A percentile compares a stretch with the other conserved stretches of the same genome.
phyloP scores from a whole-genome alignment of 2,797 vertebrate genomes.

The Gobio occitaniae region DNA sequence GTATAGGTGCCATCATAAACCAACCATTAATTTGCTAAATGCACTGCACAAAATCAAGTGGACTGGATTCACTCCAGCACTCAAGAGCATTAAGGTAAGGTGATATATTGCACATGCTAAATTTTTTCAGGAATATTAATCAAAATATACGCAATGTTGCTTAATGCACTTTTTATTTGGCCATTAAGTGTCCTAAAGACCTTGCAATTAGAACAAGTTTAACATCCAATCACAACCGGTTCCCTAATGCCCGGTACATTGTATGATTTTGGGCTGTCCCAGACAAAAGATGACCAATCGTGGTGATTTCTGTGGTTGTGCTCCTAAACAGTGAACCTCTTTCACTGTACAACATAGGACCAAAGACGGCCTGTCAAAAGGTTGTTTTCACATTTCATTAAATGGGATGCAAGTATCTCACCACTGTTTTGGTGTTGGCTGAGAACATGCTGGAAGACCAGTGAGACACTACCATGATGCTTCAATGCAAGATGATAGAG shows the following conservation, averaged over 20 bases:
- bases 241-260: background rate
- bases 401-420: slow-evolving; percentile 44
- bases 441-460: slow-evolving; percentile 67
- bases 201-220: background rate
- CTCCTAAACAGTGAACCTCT: too few species aligned
- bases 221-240: background rate
- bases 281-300: too few species aligned
- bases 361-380: background rate
- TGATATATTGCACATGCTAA: background rate
- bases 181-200: background rate
- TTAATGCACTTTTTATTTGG: background rate
- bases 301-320: too few species aligned
- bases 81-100: background rate
- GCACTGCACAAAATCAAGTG: background rate
- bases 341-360: too few species aligned
- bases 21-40: background rate
- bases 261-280: too few species aligned
- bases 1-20: background rate
- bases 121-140: background rate
- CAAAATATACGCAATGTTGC: background rate
- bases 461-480: slow-evolving; percentile 61
- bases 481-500: slow-evolving; percentile 59
- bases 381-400: background rate
- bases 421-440: slow-evolving; percentile 60
- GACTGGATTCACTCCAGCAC: background rate